Base-by-base conservation (phyloP, 1,140 invertebrate species). In the Ceratina australensis region DNA sequence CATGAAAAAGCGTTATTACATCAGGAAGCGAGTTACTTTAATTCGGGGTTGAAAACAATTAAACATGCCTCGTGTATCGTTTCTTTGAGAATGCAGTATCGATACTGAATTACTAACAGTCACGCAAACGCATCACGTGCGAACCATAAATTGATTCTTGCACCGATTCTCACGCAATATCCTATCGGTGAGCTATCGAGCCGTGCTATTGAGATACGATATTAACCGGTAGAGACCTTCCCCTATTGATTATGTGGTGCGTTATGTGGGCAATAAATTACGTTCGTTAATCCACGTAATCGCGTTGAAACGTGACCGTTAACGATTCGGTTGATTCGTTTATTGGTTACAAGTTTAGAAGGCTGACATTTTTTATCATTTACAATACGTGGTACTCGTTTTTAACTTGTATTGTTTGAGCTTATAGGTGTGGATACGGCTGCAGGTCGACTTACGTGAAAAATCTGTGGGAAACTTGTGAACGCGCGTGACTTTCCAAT, bases 131-230 rank as follows among this genome's bases (percentile, higher is more conserved):
- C 75, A 72, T 64, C 75, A 72, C 68, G 75, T 57, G 59, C 75
- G 50, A 33, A 56, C 26, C 66, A 61, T 77, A 72, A 78, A 78
- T 78, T 72, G 75, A 72, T 78, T 78, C 75, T 64, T 64, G 66
- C 75, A 52, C 52, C 59, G 75, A 64, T 57, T 78, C 75, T 78
- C 75, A 78, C 75, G 75, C 75, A 61, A 64, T 72, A 72, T 61
- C n/a, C 59, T 33, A 8, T 49, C 28, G 56, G 24, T 13, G 7
- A n/a, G 16, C 28, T 63, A 72, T 64, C 63, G 63, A 59, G 1
- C 42, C 2, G 10, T 22, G 15, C 50, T 50, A 64, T 54, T 49
- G 68, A 22, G 26, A 26, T 24, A 50, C 28, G 28, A 64, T 56
- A 78, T 64, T 28, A 72, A 72, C 49, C 75, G 68, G 64, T 47